Percentiles rank a stretch among this genome's conserved stretches.
These are phyloP conservation scores for Tillus elongatus DNA, from an alignment of 2,888 invertebrate genomes.

Conservation along the genomic window DNA sequence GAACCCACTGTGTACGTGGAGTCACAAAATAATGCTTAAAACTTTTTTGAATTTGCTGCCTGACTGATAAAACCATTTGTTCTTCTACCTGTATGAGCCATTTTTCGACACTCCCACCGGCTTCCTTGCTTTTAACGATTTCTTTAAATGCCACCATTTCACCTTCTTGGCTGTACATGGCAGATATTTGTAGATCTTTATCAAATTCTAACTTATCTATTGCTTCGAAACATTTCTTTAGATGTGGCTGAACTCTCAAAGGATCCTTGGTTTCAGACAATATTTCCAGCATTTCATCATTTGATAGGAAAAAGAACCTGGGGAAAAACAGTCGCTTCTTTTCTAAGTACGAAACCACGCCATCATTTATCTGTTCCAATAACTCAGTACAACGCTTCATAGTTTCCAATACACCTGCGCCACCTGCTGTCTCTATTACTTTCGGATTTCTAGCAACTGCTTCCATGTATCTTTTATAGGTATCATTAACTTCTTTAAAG, in stretches of 20 bases:
- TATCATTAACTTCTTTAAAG: constrained; percentile 64
- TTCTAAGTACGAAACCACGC: constrained; percentile 73
- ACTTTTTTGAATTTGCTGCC: constrained; percentile 58
- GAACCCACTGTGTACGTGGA: constrained; percentile 59
- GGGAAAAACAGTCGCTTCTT: constrained; percentile 77
- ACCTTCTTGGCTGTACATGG: constrained; percentile 68
- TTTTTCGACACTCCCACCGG: constrained; percentile 75
- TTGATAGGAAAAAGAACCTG: constrained; percentile 83
- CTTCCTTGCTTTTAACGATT: constrained; percentile 58
- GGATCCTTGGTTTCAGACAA: constrained; percentile 84
- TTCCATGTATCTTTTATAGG: constrained; percentile 58
- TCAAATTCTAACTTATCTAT: constrained; percentile 69
- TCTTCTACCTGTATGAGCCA: constrained; percentile 79
- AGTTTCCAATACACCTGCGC: constrained; percentile 58
- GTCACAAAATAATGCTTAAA: constrained; percentile 53
- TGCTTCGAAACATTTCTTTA: constrained; percentile 83
- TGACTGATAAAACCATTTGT: constrained; percentile 66
- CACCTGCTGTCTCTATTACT: constrained; percentile 58
- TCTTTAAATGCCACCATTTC: constrained; percentile 60
- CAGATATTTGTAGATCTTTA: constrained; percentile 58
- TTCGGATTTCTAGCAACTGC: constrained; percentile 53
- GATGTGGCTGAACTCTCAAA: constrained; percentile 71
- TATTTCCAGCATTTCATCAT: constrained; percentile 85
- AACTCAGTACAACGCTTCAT: constrained; percentile 58
- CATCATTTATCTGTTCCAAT: constrained; percentile 73